Evolutionary conservation across 37 sponge, comb jelly and placozoan genomes (phyloP).

Genomic region (Cladorhizidae sp.): DNA sequence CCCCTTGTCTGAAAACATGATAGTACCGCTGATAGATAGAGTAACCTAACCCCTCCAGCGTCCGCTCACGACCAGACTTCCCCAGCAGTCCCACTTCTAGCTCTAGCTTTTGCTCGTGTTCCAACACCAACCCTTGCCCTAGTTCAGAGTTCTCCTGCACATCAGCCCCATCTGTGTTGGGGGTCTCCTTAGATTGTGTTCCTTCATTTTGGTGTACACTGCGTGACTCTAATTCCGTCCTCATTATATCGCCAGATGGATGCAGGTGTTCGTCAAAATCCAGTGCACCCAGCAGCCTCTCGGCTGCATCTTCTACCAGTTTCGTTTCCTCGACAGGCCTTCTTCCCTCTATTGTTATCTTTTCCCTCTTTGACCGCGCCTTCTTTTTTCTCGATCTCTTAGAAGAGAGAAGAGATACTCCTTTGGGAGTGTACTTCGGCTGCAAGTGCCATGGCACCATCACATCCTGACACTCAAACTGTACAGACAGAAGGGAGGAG

Average conservation of each 20-base stretch:
- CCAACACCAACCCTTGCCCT: too few species aligned
- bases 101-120: too few species aligned
- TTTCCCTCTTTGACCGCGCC: not conserved
- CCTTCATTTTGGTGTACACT: not conserved
- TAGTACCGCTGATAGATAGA: slow-evolving; percentile 89
- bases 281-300: not conserved
- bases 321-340: not conserved
- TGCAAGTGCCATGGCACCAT: slow-evolving; percentile 95
- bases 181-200: not conserved
- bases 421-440: slow-evolving; percentile 35
- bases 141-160: not conserved
- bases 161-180: not conserved
- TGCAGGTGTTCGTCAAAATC: not conserved
- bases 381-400: slow-evolving; percentile 5
- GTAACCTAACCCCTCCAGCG: slow-evolving; percentile 13
- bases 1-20: slow-evolving; percentile 91
- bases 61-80: not conserved
- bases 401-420: not conserved
- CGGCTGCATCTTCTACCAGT: not conserved
- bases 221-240: not conserved
- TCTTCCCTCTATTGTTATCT: not conserved
- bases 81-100: not conserved
- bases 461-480: slow-evolving; percentile 86
- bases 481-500: not conserved
- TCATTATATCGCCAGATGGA: not conserved